These are phyloP conservation scores for Oscheius sp. DNA, from an alignment of 2,888 invertebrate genomes.

Conservation along the genomic window DNA sequence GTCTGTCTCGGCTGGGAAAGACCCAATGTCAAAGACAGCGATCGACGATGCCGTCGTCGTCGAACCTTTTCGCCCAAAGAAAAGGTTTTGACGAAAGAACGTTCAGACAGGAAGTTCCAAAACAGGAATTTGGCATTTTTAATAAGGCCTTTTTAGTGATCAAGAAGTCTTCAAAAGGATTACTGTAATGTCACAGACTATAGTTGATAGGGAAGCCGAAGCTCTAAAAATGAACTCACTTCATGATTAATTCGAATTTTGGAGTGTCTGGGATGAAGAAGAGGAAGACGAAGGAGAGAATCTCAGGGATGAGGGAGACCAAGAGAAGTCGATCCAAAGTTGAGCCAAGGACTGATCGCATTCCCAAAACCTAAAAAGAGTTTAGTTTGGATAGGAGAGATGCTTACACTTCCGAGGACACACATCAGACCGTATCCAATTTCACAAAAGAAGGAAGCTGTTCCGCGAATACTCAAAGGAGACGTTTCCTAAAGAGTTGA, in stretches of 20 bases:
- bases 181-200: slow-evolving; percentile 10
- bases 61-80: too few relatives aligned
- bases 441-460: slow-evolving; percentile 61
- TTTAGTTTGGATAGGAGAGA: not conserved
- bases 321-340: slow-evolving; percentile 53
- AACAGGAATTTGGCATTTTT: too few relatives aligned
- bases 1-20: not conserved
- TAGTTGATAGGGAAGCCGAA: not conserved
- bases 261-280: slow-evolving; percentile 63
- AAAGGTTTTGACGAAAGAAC: too few relatives aligned
- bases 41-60: too few relatives aligned
- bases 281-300: slow-evolving; percentile 52
- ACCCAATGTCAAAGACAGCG: not conserved
- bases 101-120: too few relatives aligned
- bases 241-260: slow-evolving; percentile 61
- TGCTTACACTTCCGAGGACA: slow-evolving; percentile 56
- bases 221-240: slow-evolving; percentile 25
- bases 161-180: too few relatives aligned
- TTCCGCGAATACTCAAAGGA: slow-evolving; percentile 56
- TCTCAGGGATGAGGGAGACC: slow-evolving; percentile 56
- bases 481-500: slow-evolving; percentile 48
- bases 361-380: slow-evolving; percentile 53
- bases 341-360: slow-evolving; percentile 59
- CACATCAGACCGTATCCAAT: slow-evolving; percentile 65
- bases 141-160: too few relatives aligned